Evolutionary conservation across 2,888 invertebrate genomes (phyloP).

Genomic region (Spilosoma lubricipeda): DNA sequence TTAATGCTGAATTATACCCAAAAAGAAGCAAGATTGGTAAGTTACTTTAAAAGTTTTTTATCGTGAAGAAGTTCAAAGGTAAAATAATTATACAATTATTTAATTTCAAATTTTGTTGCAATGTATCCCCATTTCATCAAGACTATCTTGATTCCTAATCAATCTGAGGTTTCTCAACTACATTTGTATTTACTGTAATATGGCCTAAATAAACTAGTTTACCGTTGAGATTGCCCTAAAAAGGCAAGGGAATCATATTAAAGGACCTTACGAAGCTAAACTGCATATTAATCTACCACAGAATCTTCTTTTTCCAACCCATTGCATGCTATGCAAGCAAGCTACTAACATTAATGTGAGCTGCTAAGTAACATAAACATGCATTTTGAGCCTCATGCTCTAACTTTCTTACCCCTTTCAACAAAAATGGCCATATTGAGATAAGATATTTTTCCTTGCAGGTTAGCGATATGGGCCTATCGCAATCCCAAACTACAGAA

Average conservation of each 20-base stretch:
- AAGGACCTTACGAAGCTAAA: neutral
- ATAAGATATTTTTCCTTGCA: slow-evolving; percentile 14
- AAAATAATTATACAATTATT: neutral
- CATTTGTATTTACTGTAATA: neutral
- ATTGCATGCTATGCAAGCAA: slow-evolving; percentile 1
- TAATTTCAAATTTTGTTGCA: neutral
- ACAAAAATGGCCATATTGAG: slow-evolving; percentile 6
- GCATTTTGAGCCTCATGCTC: neutral
- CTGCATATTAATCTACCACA: neutral
- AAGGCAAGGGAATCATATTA: neutral
- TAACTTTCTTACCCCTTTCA: neutral
- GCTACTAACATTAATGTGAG: neutral
- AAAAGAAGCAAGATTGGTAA: neutral
- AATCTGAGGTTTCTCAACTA: neutral
- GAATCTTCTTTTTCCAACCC: neutral
- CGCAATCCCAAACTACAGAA: slow-evolving; percentile 10
- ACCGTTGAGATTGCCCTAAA: neutral
- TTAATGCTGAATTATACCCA: neutral
- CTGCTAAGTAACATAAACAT: neutral
- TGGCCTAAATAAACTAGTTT: neutral
- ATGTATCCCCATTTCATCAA: neutral
- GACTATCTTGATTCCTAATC: neutral
- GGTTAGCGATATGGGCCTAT: slow-evolving; percentile 16
- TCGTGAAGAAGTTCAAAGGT: neutral
- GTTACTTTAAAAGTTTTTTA: neutral